Conservation (phyloP, 2,888 invertebrate genomes). For the Mythimna ferrago region DNA sequence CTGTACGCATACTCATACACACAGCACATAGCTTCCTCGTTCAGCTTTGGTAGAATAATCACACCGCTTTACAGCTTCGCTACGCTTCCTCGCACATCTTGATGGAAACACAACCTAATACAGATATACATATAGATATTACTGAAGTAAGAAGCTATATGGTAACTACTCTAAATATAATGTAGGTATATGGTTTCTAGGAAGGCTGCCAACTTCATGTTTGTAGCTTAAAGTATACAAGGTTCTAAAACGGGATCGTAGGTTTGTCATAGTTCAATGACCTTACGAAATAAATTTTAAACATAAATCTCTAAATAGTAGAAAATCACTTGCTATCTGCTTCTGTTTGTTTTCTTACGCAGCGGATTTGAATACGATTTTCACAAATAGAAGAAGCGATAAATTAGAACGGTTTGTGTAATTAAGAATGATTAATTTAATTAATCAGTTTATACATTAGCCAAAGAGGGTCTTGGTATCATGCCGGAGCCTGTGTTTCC, state of each 20-base stretch:
- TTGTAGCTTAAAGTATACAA: slow-evolving; percentile 14
- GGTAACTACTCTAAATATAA: slow-evolving; percentile 17
- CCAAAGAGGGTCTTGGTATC: no score
- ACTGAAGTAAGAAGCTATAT: slow-evolving; percentile 1
- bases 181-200: slow-evolving; percentile 15
- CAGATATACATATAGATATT: background rate
- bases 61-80: background rate
- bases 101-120: background rate
- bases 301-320: background rate
- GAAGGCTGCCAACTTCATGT: slow-evolving; percentile 40
- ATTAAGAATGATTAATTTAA: no score
- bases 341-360: no score
- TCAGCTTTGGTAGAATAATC: background rate
- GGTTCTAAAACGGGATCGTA: background rate
- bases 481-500: no score
- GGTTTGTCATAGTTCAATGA: slow-evolving; percentile 4
- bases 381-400: no score
- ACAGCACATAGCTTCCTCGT: background rate
- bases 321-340: background rate
- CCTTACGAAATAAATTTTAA: background rate
- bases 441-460: no score
- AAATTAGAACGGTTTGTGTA: no score
- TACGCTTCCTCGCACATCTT: background rate
- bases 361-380: no score
- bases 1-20: no score